Evolutionary conservation across 2,113 vertebrate species (phyloP).

Genomic region (Fulica atra): DNA sequence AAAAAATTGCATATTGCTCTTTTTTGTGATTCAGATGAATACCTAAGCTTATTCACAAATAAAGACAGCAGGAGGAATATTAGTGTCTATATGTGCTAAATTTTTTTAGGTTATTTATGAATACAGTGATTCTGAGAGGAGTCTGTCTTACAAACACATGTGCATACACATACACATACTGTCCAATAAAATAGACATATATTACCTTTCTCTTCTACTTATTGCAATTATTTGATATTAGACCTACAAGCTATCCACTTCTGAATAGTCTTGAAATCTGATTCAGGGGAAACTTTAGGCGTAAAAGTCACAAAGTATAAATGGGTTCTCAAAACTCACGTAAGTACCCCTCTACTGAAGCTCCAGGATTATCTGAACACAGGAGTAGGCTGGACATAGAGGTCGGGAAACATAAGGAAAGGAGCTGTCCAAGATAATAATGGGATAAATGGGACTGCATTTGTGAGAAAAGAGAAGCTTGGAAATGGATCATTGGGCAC

Average conservation of each 20-base stretch:
- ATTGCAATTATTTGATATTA: neutral
- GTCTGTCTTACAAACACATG: neutral
- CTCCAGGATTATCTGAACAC: neutral
- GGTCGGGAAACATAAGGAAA: neutral
- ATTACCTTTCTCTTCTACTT: neutral
- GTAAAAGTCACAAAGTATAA: neutral
- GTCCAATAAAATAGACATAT: neutral
- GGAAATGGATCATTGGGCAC: neutral
- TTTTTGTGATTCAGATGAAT: neutral
- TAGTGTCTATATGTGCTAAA: neutral
- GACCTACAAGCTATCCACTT: neutral
- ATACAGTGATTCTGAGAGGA: neutral
- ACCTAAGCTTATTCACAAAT: neutral
- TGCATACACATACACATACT: neutral
- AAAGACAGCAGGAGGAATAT: neutral
- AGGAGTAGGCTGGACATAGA: neutral
- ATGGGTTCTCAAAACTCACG: neutral
- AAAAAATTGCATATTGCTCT: neutral
- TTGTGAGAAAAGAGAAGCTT: neutral
- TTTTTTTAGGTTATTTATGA: neutral
- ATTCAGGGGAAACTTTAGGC: neutral
- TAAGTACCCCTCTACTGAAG: neutral
- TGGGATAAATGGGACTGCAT: neutral
- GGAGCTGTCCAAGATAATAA: neutral
- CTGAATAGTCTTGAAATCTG: neutral